phyloP scores from a whole-genome alignment of 2,888 invertebrate species.

The Drosophila fulvimacula region DNA sequence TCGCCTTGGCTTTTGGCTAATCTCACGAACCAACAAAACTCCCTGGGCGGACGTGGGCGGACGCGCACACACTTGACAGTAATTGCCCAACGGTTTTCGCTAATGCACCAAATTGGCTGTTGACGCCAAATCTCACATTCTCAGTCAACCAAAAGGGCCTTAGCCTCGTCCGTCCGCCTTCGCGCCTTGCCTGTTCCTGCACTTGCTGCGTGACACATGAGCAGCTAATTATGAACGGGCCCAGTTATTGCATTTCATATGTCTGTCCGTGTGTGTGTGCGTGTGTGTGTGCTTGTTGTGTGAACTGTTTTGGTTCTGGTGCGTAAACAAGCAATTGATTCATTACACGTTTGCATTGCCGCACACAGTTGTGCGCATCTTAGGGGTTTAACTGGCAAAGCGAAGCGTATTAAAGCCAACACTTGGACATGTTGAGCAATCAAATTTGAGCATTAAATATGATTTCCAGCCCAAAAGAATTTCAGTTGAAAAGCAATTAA shows the following conservation, averaged over 20 bases:
- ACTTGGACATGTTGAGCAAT: neutral
- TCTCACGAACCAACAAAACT: slow-evolving; percentile 42
- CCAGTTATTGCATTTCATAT: slow-evolving; percentile 46
- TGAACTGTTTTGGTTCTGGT: slow-evolving; percentile 33
- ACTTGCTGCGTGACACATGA: slow-evolving; percentile 65
- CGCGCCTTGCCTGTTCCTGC: slow-evolving; percentile 17
- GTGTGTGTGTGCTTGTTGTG: slow-evolving; percentile 20
- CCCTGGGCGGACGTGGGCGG: slow-evolving; percentile 32
- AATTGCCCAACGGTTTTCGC: slow-evolving; percentile 79
- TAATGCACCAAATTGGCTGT: slow-evolving; percentile 80
- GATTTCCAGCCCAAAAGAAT: too few relatives aligned
- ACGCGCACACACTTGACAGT: slow-evolving; percentile 63
- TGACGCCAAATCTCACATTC: slow-evolving; percentile 75
- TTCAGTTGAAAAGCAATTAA: too few relatives aligned
- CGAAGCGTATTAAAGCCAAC: slow-evolving; percentile 7
- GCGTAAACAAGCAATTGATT: slow-evolving; percentile 62
- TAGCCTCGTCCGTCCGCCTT: slow-evolving; percentile 4
- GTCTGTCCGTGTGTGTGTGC: slow-evolving; percentile 1
- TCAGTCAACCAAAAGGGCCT: slow-evolving; percentile 45
- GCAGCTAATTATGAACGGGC: slow-evolving; percentile 70
- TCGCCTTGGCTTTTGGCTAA: slow-evolving; percentile 49
- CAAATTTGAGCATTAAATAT: too few relatives aligned
- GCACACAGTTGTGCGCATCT: slow-evolving; percentile 15
- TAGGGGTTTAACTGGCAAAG: slow-evolving; percentile 6
- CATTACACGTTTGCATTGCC: slow-evolving; percentile 55